Conservation (phyloP, 2,888 invertebrate genomes). For the Drosophila cognata region DNA sequence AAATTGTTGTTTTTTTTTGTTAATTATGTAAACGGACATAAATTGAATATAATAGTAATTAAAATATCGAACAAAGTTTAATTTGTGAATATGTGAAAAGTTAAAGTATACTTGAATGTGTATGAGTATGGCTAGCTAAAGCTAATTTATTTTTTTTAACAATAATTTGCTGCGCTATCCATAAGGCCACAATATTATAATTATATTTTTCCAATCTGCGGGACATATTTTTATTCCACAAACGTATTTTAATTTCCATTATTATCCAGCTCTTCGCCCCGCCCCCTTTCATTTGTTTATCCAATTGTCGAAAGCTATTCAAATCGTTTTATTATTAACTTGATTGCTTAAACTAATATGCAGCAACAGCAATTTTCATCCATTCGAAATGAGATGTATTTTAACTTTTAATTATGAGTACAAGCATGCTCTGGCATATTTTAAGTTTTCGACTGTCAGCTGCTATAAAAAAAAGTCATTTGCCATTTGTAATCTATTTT, state of each 20-base stretch:
- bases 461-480: conserved; percentile 18
- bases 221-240: not conserved
- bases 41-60: not conserved
- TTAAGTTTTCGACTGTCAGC: conserved; percentile 5
- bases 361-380: not conserved
- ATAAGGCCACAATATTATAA: not conserved
- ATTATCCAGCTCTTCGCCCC: not conserved
- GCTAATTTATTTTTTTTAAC: not conserved
- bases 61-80: not conserved
- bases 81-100: not conserved
- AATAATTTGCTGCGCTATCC: not conserved
- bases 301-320: not conserved
- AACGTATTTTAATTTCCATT: not conserved
- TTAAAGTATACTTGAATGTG: not conserved
- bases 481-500: conserved; percentile 24
- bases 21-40: not conserved
- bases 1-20: not conserved
- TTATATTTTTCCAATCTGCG: not conserved
- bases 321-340: not conserved
- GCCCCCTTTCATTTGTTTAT: not conserved
- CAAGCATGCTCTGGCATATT: not conserved
- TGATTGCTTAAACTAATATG: not conserved
- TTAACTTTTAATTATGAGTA: conserved; percentile 6
- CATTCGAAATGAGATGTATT: not conserved
- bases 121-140: not conserved